Percentiles rank a stretch among this genome's conserved stretches.
phyloP scores from a whole-genome alignment of 1,140 invertebrate genomes.

The Pogonus chalceus region DNA sequence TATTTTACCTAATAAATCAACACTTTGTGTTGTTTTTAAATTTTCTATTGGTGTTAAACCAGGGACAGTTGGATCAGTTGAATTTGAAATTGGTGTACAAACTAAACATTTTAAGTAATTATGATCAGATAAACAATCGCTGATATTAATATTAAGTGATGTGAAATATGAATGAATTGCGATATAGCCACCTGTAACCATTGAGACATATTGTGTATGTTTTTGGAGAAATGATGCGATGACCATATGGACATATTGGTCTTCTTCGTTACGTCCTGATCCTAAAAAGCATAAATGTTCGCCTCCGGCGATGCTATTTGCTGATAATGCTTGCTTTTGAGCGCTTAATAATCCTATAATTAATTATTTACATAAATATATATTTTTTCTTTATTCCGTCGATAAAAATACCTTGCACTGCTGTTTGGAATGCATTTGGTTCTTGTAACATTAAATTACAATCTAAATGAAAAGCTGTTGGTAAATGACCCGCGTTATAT shows the following conservation, averaged over 20 bases:
- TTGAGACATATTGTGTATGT: slow-evolving; percentile 83
- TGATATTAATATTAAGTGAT: slow-evolving; percentile 66
- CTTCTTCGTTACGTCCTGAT: slow-evolving; percentile 89
- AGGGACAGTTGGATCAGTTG: too few species aligned
- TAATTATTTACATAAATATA: too few species aligned
- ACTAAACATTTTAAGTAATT: slow-evolving; percentile 68
- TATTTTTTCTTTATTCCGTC: too few species aligned
- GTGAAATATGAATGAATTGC: slow-evolving; percentile 79
- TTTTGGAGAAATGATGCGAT: slow-evolving; percentile 94
- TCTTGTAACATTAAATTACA: slow-evolving; percentile 96
- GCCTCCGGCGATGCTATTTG: slow-evolving; percentile 73
- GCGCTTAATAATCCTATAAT: slow-evolving; percentile 79
- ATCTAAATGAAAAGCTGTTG: slow-evolving; percentile 95
- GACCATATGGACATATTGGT: slow-evolving; percentile 96
- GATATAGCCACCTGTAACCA: slow-evolving; percentile 86
- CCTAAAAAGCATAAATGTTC: slow-evolving; percentile 97
- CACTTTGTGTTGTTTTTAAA: slow-evolving; percentile 30
- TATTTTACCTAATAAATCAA: slow-evolving; percentile 66
- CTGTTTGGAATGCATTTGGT: slow-evolving; percentile 85
- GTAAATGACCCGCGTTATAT: slow-evolving; percentile 92
- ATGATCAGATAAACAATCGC: slow-evolving; percentile 72
- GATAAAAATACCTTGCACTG: too few species aligned
- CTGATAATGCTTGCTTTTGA: slow-evolving; percentile 79
- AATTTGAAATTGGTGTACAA: slow-evolving; percentile 57
- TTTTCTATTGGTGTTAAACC: background rate